Evolutionary conservation across 2,797 vertebrate species (phyloP), one percentile per base, ranked within the genome.

Genomic region (Knipowitschia caucasica): DNA sequence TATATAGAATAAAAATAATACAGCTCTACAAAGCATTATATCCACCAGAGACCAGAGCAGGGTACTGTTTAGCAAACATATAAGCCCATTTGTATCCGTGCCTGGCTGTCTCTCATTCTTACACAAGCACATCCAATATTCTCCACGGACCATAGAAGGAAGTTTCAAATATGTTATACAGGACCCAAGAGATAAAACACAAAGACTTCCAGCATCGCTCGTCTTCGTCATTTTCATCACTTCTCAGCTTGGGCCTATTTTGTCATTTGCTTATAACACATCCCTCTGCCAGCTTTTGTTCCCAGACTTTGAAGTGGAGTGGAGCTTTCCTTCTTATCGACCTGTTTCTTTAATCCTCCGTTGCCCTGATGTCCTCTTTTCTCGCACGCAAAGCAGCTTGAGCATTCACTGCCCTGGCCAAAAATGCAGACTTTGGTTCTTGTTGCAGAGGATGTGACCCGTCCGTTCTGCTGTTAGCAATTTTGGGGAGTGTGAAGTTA

Each of bases 321-420:
- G 56, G 44, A 47, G 30, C 31, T 63, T 53, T 30, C 23, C 31
- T 27, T 62, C 52, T 62, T 63, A 76, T 81, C 47, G 67, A 79
- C 71, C 73, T 29, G 62, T 64, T 76, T 74, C 67, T 73, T 69
- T 56, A 73, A 76, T 60, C 63, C 74, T 76, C 73, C 44, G 39
- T 59, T 54, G 77, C 34, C 68, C 51, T 3, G 31, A 61, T 76
- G 78, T 67, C 67, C 69, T 44, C 52, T 50, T 78, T 70, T 73
- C 50, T 39, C 29, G 38, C 10, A 45, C 54, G 55, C 56, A 44
- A 47, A 5, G 8, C 57, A 67, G 69, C 52, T 51, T 54, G 78
- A 47, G 40, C 30, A 47, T 63, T 42, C 40, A 59, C 47, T 43
- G 62, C 52, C 51, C 51, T 34, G 24, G 24, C 35, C 54, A 64